Percentiles rank a stretch among this genome's conserved stretches.
Evolutionary conservation across 1,140 invertebrate genomes (phyloP).

Genomic region (Drosophila littoralis): DNA sequence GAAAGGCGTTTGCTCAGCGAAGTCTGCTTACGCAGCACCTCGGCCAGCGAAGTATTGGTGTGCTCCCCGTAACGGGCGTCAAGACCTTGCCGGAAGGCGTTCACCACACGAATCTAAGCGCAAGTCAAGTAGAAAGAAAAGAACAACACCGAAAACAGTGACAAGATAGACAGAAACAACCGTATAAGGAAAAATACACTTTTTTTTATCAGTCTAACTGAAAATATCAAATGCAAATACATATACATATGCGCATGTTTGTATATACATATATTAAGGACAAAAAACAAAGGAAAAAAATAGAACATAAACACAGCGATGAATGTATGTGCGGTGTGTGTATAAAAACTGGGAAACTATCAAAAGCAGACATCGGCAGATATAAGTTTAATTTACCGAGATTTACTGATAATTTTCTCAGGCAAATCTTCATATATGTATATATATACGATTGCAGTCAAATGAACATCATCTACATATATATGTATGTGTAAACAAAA

Average conservation of each 20-base stretch:
- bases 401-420: background rate
- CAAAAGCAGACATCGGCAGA: background rate
- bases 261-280: conserved; percentile 4
- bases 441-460: background rate
- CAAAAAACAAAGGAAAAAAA: conserved; percentile 2
- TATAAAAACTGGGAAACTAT: background rate
- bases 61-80: conserved; percentile 97
- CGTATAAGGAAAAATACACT: conserved; percentile 48
- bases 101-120: conserved; percentile 98
- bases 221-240: conserved; percentile 37
- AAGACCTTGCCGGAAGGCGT: conserved; percentile 99
- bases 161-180: conserved; percentile 62
- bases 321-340: background rate
- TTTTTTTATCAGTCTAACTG: conserved; percentile 40
- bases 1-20: conserved; percentile 95
- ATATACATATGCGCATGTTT: conserved; percentile 5
- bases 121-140: conserved; percentile 61
- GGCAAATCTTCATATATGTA: background rate
- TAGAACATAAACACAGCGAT: conserved; percentile 19
- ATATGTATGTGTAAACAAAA: background rate
- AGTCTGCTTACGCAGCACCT: conserved; percentile 95
- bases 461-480: background rate
- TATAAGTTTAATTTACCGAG: background rate
- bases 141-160: conserved; percentile 72
- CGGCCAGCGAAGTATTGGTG: conserved; percentile 94